These are phyloP conservation scores for Tolypeutes matacus DNA, from an alignment of 2,797 vertebrate species.

Conservation along the genomic window DNA sequence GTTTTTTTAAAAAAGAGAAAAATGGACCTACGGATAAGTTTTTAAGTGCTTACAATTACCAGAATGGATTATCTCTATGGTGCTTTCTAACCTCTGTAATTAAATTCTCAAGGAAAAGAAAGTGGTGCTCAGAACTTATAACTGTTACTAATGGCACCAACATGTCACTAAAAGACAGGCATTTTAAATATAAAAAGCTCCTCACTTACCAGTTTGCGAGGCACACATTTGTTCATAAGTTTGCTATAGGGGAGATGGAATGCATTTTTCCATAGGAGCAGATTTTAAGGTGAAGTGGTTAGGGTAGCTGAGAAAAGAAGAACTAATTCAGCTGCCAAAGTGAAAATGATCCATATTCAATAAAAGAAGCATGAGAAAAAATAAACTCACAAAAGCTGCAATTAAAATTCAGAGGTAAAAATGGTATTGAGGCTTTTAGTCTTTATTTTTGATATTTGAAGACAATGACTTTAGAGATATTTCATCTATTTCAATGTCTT, in stretches of 20 bases:
- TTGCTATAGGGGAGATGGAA: not conserved
- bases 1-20: not conserved
- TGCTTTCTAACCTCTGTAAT: constrained; percentile 17
- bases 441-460: constrained; percentile 37
- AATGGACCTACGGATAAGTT: not conserved
- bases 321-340: not conserved
- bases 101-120: constrained; percentile 30
- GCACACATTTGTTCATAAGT: not conserved
- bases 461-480: not conserved
- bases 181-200: constrained; percentile 43
- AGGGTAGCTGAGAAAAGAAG: not conserved
- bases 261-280: not conserved
- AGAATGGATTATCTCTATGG: constrained; percentile 17
- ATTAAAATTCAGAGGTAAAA: constrained; percentile 1
- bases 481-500: not conserved
- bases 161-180: not conserved
- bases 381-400: not conserved
- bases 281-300: constrained; percentile 34
- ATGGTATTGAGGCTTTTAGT: not conserved
- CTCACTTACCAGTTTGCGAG: not conserved
- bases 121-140: not conserved
- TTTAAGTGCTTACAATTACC: constrained; percentile 16
- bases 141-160: constrained; percentile 27
- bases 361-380: not conserved
- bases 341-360: not conserved